Evolutionary conservation across 2,113 vertebrate species (phyloP).

Genomic region (Notarius lentiginosus): DNA sequence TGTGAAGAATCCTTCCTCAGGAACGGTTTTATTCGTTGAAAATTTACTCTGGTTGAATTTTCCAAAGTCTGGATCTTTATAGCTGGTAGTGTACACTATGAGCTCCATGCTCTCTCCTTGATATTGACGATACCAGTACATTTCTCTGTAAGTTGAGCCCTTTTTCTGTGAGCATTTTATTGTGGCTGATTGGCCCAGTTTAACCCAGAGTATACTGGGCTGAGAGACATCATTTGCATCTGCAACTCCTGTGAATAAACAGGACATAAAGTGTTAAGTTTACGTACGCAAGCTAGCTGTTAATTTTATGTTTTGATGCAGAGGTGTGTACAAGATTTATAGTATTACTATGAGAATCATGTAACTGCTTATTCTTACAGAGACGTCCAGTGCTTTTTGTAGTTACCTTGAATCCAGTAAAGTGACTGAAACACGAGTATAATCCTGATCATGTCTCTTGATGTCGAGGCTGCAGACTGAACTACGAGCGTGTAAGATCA

Average conservation of each 20-base stretch:
- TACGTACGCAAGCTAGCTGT: neutral
- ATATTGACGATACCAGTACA: slow-evolving; percentile 54
- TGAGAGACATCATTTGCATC: slow-evolving; percentile 51
- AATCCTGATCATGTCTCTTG: slow-evolving; percentile 18
- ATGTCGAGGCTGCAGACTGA: neutral
- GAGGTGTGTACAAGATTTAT: neutral
- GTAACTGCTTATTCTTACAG: neutral
- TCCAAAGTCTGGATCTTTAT: slow-evolving; percentile 26
- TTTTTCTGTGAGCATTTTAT: slow-evolving; percentile 27
- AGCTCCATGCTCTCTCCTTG: slow-evolving; percentile 39
- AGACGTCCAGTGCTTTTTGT: neutral
- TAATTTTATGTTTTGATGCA: neutral
- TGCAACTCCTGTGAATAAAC: slow-evolving; percentile 40
- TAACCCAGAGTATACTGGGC: slow-evolving; percentile 3
- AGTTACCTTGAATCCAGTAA: slow-evolving; percentile 24
- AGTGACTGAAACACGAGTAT: neutral
- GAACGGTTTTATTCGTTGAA: slow-evolving; percentile 12
- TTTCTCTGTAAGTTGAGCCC: slow-evolving; percentile 14
- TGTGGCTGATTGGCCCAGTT: slow-evolving; percentile 29
- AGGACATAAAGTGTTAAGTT: neutral
- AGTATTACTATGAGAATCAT: neutral
- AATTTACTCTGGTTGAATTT: slow-evolving; percentile 28
- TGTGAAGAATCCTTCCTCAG: slow-evolving; percentile 35
- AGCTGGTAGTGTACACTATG: slow-evolving; percentile 28
- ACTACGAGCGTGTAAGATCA: neutral